Evolutionary conservation across 35 echinoderm and acorn worm genomes (phyloP), one percentile per base, ranked within the genome.

Genomic region (Lytechinus variegatus): DNA sequence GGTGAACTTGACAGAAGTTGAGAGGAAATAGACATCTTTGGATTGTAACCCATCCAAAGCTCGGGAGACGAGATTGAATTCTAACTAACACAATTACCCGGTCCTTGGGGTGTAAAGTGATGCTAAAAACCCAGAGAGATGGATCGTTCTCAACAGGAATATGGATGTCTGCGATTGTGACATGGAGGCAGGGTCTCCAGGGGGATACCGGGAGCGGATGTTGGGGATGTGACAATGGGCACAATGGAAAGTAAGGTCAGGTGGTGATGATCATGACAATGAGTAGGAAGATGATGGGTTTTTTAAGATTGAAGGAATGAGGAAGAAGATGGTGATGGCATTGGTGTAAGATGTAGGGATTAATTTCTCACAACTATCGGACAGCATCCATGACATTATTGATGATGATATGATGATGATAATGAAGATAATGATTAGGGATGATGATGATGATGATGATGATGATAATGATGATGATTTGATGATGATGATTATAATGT

Each of bases 121-220:
- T 79, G 66, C 66, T 79, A 79, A 79, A 79, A 79, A 79, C 66
- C 66, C 66, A 79, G 12, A n/a, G 66, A 79, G 66, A 79, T 79
- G 66, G 66, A 79, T 79, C 66, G n/a, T 24, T 79, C 66, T 79
- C 66, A 24, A 79, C 66, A 79, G n/a, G 66, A n/a, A 79, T 79
- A 79, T 24, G 66, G 66, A 79, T 79, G 66, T 3, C 66, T 79
- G 66, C n/a, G 14, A 79, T 79, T 79, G 66, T 79, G 66, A 79
- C 66, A 79, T 7, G 16, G 66, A 79, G 66, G 24, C 19, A 6
- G 66, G 12, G 66, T 79, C 66, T 79, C 66, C 21, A 19, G 16
- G 66, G 66, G 33, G 33, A 19, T 79, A 5, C 21, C 0, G 1
- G 66, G 66, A 79, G 66, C 66, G 66, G 66, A 79, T 79, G 66